These are phyloP conservation scores for Oxycera nigricornis DNA, from an alignment of 2,888 invertebrate genomes.

Conservation along the genomic window DNA sequence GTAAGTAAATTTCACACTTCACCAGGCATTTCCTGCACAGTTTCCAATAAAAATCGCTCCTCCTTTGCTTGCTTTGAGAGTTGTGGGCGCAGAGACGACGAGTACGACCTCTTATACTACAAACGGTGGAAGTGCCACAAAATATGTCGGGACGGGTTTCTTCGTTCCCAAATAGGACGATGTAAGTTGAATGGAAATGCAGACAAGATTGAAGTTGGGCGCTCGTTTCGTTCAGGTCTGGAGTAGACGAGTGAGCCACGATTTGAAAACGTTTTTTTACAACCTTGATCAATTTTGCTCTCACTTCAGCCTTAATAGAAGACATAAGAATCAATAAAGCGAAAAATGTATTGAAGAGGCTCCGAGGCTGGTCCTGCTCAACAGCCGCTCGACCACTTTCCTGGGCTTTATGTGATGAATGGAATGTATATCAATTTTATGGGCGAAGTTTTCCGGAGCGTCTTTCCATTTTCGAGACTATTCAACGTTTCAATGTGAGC, in stretches of 20 bases:
- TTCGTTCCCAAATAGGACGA: not conserved
- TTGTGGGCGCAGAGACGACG: not conserved
- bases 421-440: constrained; percentile 31
- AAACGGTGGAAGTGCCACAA: not conserved
- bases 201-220: not conserved
- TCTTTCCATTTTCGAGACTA: not conserved
- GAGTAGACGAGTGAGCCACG: not conserved
- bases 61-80: not conserved
- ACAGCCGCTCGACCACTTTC: not conserved
- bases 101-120: constrained; percentile 8
- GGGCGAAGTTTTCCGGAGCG: constrained; percentile 2
- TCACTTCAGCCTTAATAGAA: not conserved
- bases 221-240: not conserved
- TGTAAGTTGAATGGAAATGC: not conserved
- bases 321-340: constrained; percentile 34
- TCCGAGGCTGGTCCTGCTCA: not conserved
- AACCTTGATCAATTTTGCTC: not conserved
- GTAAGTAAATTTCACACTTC: constrained; percentile 46
- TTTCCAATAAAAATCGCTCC: not conserved
- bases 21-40: constrained; percentile 6
- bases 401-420: constrained; percentile 11
- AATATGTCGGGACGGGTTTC: not conserved
- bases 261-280: constrained; percentile 30
- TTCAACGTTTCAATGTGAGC: not conserved
- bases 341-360: constrained; percentile 29